Percentiles rank a stretch among this genome's conserved stretches.
Evolutionary conservation across 2,888 invertebrate genomes (phyloP).

Genomic region (Drosophila gaucha): DNA sequence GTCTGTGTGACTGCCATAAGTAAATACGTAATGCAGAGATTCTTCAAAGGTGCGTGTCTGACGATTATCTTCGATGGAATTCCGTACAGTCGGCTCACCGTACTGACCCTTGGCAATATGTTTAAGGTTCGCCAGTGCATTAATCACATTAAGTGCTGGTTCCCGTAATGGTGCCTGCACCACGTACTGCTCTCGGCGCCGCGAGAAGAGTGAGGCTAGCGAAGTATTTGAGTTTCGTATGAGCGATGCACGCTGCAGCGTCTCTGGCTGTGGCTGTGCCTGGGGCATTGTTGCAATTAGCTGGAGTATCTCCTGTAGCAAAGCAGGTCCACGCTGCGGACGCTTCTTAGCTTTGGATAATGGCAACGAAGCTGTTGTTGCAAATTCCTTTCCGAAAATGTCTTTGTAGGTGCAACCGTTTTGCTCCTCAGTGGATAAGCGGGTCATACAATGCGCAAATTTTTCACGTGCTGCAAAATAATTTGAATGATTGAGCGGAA

Average conservation of each 20-base stretch:
- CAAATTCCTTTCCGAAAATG: slow-evolving; percentile 45
- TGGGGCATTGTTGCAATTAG: slow-evolving; percentile 87
- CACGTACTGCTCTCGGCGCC: slow-evolving; percentile 85
- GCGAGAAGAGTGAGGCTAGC: slow-evolving; percentile 76
- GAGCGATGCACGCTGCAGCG: slow-evolving; percentile 79
- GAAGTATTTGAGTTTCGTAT: slow-evolving; percentile 83
- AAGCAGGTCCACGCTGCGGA: slow-evolving; percentile 88
- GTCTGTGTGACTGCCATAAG: slow-evolving; percentile 91
- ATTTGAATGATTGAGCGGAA: background rate
- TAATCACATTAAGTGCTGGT: slow-evolving; percentile 87
- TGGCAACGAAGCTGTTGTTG: background rate
- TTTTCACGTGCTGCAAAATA: slow-evolving; percentile 82
- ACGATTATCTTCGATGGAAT: slow-evolving; percentile 51
- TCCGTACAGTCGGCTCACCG: slow-evolving; percentile 40
- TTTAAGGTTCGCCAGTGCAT: slow-evolving; percentile 86
- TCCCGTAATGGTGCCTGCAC: slow-evolving; percentile 86
- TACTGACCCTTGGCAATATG: slow-evolving; percentile 87
- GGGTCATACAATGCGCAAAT: slow-evolving; percentile 82
- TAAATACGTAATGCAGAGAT: slow-evolving; percentile 92
- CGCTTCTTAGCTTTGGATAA: slow-evolving; percentile 79
- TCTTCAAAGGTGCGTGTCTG: slow-evolving; percentile 88
- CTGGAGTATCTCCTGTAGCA: slow-evolving; percentile 89
- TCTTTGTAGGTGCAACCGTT: slow-evolving; percentile 71
- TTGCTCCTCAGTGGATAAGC: slow-evolving; percentile 74
- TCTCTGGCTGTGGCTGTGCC: slow-evolving; percentile 80